Percentiles rank a stretch among this genome's conserved stretches.
These are phyloP conservation scores for Aethes cnicana DNA, from an alignment of 2,888 invertebrate genomes.

Conservation along the genomic window DNA sequence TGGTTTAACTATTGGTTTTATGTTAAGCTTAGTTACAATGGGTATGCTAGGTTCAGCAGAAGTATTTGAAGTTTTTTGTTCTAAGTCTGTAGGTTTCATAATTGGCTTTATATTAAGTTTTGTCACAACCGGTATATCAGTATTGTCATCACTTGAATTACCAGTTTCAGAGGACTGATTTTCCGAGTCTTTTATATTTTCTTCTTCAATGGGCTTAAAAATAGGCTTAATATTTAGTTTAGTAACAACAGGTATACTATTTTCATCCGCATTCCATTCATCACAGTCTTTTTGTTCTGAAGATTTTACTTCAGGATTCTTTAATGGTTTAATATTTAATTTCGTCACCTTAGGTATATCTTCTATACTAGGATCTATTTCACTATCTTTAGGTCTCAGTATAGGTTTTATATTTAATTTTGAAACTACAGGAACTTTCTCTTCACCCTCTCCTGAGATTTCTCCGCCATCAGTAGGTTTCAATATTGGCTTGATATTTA, in stretches of 20 bases:
- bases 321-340: constrained; percentile 81
- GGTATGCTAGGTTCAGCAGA: constrained; percentile 60
- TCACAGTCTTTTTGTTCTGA: constrained; percentile 74
- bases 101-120: constrained; percentile 84
- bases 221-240: constrained; percentile 82
- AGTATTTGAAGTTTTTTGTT: constrained; percentile 46
- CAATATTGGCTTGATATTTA: constrained; percentile 75
- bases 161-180: constrained; percentile 75
- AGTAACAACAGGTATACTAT: constrained; percentile 75
- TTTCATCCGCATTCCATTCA: constrained; percentile 64
- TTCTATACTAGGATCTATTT: constrained; percentile 70
- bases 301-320: constrained; percentile 67
- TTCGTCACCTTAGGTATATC: constrained; percentile 79
- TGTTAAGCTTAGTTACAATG: constrained; percentile 68
- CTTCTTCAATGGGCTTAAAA: constrained; percentile 71
- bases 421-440: constrained; percentile 77
- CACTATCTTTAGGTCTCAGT: constrained; percentile 74
- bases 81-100: constrained; percentile 59
- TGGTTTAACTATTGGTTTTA: constrained; percentile 71
- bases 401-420: constrained; percentile 81
- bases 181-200: constrained; percentile 65
- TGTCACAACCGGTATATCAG: constrained; percentile 74
- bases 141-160: constrained; percentile 75
- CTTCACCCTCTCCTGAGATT: constrained; percentile 55
- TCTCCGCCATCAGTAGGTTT: constrained; percentile 65